These are phyloP conservation scores for Colinus virginianus DNA, from an alignment of 2,113 vertebrate genomes.

Conservation along the genomic window DNA sequence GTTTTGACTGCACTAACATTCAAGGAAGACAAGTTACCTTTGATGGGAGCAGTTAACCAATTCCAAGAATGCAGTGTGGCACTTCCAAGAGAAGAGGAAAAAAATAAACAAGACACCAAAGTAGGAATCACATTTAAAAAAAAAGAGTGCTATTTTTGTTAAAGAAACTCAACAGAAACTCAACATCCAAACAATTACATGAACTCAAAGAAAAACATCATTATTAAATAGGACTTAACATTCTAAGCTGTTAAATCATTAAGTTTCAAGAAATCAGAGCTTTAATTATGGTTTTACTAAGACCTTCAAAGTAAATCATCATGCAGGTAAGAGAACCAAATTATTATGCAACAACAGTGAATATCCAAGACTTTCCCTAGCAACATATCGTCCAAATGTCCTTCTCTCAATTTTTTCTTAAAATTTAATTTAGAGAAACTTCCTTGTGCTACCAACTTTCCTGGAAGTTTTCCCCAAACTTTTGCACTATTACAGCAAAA, in stretches of 20 bases:
- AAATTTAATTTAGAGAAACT: background rate
- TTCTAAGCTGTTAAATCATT: background rate
- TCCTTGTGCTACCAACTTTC: background rate
- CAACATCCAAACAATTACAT: background rate
- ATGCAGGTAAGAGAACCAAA: background rate
- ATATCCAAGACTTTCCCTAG: background rate
- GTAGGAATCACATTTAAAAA: background rate
- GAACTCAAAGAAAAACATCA: background rate
- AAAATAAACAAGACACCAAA: background rate
- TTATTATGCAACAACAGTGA: background rate
- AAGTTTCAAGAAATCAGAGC: background rate
- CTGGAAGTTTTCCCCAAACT: background rate
- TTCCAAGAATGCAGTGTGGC: background rate
- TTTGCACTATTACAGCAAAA: background rate
- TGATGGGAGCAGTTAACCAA: background rate
- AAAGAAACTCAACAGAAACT: background rate
- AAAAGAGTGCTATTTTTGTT: background rate
- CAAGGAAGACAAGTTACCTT: background rate
- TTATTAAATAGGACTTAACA: background rate
- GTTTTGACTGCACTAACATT: background rate
- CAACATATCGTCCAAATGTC: background rate
- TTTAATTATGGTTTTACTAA: slow-evolving; percentile 2
- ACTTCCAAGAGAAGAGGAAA: background rate
- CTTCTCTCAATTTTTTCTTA: background rate
- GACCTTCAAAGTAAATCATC: background rate